Evolutionary conservation across 1,140 invertebrate species (phyloP), one percentile per base, ranked within the genome.

Genomic region (Pseudomyrmex dendroicus): DNA sequence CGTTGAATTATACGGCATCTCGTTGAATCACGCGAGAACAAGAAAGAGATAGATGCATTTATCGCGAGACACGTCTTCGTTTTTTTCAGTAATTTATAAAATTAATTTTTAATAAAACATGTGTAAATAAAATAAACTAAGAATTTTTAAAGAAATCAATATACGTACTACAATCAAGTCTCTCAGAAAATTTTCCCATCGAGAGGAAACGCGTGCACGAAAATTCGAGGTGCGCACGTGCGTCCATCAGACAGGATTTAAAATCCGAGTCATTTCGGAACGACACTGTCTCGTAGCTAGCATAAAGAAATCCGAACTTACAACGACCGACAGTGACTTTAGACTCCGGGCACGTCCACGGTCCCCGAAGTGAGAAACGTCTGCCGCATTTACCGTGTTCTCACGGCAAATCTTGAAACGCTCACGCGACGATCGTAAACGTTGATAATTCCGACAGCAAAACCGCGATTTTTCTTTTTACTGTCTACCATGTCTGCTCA

Each of bases 371-470:
- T 70, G 76, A 80, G 76, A 80, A 80, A 80, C 66, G 76, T 80
- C 76, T 80, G 76, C 54, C 66, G 64, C 74, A 59, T 80, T 72
- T 80, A 80, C 35, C 66, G 76, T 80, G 76, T 80, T 80, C 76
- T 80, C 76, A 72, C 56, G 46, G 54, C 67, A 50, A 59, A 80
- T 72, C 76, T 59, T n/a, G 44, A 68, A 13, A 20, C 4, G 15
- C 54, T 63, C 63, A 15, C 76, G 52, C 17, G 63, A 12, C 66
- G 66, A 72, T 80, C 20, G 66, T 59, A 46, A 59, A 59, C 15
- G 8, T 46, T 70, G 76, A 80, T 80, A 80, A 35, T 72, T 80
- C 74, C 9, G n/a, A 9, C 50, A 35, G 50, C 54, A 25, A 25
- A 67, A 56, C 35, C 44, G 56, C 12, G 44, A 80, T 80, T 72